Conservation (phyloP, 2,113 vertebrate species). For the Epinephelus lanceolatus region DNA sequence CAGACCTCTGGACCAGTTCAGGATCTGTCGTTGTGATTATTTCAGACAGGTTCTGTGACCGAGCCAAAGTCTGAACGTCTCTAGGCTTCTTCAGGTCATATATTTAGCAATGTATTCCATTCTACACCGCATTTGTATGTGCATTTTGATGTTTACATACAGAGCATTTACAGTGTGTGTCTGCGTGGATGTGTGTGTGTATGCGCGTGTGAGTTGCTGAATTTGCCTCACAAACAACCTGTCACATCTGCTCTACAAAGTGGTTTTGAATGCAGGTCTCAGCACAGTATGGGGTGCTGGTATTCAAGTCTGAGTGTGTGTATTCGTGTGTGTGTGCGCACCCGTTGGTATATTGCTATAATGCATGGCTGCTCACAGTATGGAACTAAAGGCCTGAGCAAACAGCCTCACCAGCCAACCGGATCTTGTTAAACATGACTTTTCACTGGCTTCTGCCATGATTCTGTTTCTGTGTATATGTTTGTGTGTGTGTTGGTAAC, state of each 20-base stretch:
- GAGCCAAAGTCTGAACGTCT: conserved; percentile 12
- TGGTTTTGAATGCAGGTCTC: conserved; percentile 50
- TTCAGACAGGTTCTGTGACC: conserved; percentile 31
- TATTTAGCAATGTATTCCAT: conserved; percentile 5
- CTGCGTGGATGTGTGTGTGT: too few relatives aligned
- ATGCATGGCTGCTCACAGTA: conserved; percentile 20
- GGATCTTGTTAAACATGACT: conserved; percentile 17
- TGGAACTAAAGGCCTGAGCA: conserved; percentile 22
- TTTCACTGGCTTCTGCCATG: neutral
- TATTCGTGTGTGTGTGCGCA: neutral
- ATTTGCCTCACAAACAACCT: conserved; percentile 58
- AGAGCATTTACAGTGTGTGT: neutral
- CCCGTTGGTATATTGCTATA: conserved; percentile 6
- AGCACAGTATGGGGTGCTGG: conserved; percentile 39
- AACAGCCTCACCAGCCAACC: conserved; percentile 4
- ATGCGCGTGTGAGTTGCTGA: neutral
- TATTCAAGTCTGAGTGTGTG: conserved; percentile 5
- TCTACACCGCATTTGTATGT: conserved; percentile 21
- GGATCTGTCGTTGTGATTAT: conserved; percentile 28
- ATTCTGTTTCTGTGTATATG: neutral
- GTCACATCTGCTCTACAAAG: conserved; percentile 56
- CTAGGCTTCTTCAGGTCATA: conserved; percentile 5
- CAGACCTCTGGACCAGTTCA: conserved; percentile 6
- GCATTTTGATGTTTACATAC: conserved; percentile 11
- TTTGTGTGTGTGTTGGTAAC: neutral